These are phyloP conservation scores for Mythimna impura DNA, from an alignment of 2,888 invertebrate genomes.

Conservation along the genomic window DNA sequence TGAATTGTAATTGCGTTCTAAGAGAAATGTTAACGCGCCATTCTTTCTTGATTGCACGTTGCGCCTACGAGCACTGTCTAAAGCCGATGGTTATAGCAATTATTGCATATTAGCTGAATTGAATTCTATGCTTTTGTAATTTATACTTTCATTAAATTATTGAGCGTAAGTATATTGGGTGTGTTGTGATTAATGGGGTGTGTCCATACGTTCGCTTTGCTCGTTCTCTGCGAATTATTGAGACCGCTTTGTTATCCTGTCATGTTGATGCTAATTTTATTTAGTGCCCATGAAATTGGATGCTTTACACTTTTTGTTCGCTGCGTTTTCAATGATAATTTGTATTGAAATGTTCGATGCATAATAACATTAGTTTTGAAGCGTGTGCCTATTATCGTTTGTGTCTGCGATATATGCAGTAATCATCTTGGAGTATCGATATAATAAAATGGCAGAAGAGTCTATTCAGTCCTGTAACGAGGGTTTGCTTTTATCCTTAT, in stretches of 20 bases:
- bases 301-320: slow-evolving; percentile 78
- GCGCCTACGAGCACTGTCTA: slow-evolving; percentile 69
- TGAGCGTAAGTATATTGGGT: slow-evolving; percentile 73
- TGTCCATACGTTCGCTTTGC: slow-evolving; percentile 76
- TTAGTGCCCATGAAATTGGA: slow-evolving; percentile 89
- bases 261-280: slow-evolving; percentile 87
- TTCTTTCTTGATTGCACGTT: slow-evolving; percentile 80
- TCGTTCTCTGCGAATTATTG: slow-evolving; percentile 87
- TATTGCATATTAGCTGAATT: slow-evolving; percentile 86
- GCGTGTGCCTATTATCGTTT: slow-evolving; percentile 68
- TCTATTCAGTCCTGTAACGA: slow-evolving; percentile 80
- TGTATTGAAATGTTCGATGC: slow-evolving; percentile 81
- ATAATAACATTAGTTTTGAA: slow-evolving; percentile 72
- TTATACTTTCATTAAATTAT: slow-evolving; percentile 81
- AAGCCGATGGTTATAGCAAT: slow-evolving; percentile 74
- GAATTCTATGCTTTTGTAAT: slow-evolving; percentile 72
- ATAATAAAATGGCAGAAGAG: slow-evolving; percentile 79
- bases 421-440: slow-evolving; percentile 72
- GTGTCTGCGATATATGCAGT: slow-evolving; percentile 66
- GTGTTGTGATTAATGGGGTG: slow-evolving; percentile 80
- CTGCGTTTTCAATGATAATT: slow-evolving; percentile 74
- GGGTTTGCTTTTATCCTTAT: slow-evolving; percentile 86
- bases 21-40: slow-evolving; percentile 81
- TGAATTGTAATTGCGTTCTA: slow-evolving; percentile 85
- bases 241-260: slow-evolving; percentile 87